Evolutionary conservation across 2,797 vertebrate genomes (phyloP), one percentile per base, ranked within the genome.

Genomic region (Danionella dracula): DNA sequence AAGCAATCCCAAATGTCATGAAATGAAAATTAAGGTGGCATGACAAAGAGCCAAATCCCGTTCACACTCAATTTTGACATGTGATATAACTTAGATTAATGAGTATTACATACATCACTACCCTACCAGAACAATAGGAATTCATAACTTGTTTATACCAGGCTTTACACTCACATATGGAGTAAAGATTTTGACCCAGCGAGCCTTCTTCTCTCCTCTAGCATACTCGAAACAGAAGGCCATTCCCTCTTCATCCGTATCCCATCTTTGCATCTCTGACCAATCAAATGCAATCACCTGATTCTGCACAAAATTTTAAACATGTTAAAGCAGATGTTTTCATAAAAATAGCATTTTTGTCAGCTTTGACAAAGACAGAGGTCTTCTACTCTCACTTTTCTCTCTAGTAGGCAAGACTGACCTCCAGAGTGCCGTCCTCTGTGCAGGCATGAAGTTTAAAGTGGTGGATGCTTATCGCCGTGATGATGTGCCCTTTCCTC

Each of bases 131-230:
- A n/a, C n/a, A n/a, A n/a, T n/a, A n/a, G n/a, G n/a, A n/a, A n/a
- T n/a, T n/a, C n/a, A n/a, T n/a, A n/a, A n/a, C n/a, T n/a, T n/a
- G n/a, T n/a, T n/a, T n/a, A n/a, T n/a, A n/a, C 17, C 17, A 44
- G 8, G 17, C 17, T 44, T 16, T 9, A 15, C 1, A 88, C 94
- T 93, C 75, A 98, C 96, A 10, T 98, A 97, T 9, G 96, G 96
- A 41, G 95, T 97, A 79, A 97, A 98, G 88, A 98, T 96, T 80
- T 98, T 98, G 42, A 98, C 96, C 96, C 96, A 98, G 84, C 96
- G 92, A 0, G 95, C 95, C 66, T 99, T 99, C 88, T 94, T 96
- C 78, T 97, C 94, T n/a, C 92, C 94, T 10, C 96, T 89, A 0
- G 93, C 91, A 1, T 98, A 99, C 70, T 99, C 93, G 0, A 98